Percentiles rank a stretch among this genome's conserved stretches.
phyloP scores from a whole-genome alignment of 37 sponge, comb jelly and placozoan genomes.

The Dysidea cf. avara region DNA sequence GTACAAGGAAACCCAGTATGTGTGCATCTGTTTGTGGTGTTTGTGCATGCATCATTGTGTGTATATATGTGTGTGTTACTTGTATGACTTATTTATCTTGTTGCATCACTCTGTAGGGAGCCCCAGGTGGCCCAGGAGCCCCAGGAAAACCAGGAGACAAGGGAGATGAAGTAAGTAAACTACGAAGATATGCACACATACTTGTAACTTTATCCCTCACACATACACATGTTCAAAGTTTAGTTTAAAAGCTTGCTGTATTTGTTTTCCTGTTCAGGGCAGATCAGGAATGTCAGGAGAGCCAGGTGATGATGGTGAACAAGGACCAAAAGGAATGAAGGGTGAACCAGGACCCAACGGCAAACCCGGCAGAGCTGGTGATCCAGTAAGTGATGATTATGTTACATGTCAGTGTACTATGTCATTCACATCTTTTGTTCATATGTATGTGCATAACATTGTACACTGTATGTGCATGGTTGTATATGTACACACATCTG shows the following conservation, averaged over 20 bases:
- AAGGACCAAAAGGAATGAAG: constrained; percentile 29
- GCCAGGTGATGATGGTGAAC: not conserved
- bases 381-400: constrained; percentile 58
- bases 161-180: constrained; percentile 20
- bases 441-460: not conserved
- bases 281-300: not conserved
- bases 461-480: not conserved
- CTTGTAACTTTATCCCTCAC: not conserved
- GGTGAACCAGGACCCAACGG: constrained; percentile 68
- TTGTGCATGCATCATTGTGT: not conserved
- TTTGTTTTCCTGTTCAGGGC: not conserved
- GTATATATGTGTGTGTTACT: not conserved
- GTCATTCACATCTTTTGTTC: not conserved
- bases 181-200: not conserved
- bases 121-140: constrained; percentile 2
- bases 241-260: not conserved
- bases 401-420: not conserved
- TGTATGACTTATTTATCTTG: not conserved
- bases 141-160: no score
- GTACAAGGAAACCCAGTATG: constrained; percentile 38
- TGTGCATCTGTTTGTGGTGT: not conserved
- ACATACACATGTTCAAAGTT: not conserved
- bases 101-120: constrained; percentile 16
- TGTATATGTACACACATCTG: not conserved
- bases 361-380: constrained; percentile 56